phyloP scores from a whole-genome alignment of 1,140 invertebrate species.

The Drosophila funebris region DNA sequence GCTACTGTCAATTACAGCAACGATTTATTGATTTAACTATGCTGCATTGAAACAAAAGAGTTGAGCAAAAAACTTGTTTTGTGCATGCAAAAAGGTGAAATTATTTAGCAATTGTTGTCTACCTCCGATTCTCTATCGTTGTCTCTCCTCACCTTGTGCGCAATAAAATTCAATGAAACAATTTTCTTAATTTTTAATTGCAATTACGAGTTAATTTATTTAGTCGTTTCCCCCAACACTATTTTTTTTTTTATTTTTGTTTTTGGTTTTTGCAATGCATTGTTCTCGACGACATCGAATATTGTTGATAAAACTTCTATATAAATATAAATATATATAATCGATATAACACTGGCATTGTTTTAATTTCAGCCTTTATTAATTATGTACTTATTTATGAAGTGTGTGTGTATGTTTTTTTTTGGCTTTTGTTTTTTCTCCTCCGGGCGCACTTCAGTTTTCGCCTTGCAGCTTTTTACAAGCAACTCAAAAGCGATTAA shows the following conservation, averaged over 20 bases:
- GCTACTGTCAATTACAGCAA: constrained; percentile 6
- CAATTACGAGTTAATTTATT: constrained; percentile 19
- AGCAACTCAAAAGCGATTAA: constrained; percentile 36
- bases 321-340: background rate
- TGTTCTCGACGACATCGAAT: background rate
- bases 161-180: constrained; percentile 47
- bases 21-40: constrained; percentile 20
- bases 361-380: background rate
- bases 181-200: constrained; percentile 45
- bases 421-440: constrained; percentile 3
- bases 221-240: constrained; percentile 11
- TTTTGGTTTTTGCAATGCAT: no score
- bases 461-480: constrained; percentile 25
- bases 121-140: constrained; percentile 3
- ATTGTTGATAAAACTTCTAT: no score
- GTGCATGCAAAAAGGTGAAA: constrained; percentile 40
- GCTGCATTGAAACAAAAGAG: constrained; percentile 41
- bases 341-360: constrained; percentile 2
- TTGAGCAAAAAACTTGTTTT: constrained; percentile 37
- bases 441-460: constrained; percentile 30
- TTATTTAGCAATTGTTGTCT: constrained; percentile 40
- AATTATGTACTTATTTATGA: constrained; percentile 30
- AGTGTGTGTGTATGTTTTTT: background rate
- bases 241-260: no score
- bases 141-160: constrained; percentile 40